phyloP scores from a whole-genome alignment of 2,888 invertebrate species.

The Aphelenchoides bicaudatus region DNA sequence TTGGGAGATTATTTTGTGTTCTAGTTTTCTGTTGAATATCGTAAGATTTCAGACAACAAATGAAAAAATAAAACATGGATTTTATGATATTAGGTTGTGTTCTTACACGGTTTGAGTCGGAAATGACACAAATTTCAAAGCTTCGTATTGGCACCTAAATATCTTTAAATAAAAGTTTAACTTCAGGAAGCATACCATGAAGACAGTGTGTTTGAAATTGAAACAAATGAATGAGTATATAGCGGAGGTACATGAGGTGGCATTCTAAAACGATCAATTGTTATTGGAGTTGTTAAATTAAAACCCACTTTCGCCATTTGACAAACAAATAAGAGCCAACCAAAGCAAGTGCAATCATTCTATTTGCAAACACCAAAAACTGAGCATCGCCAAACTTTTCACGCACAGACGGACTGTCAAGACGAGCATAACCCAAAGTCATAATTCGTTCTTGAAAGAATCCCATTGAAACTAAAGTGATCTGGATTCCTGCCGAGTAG shows the following conservation, averaged over 20 bases:
- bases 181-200: constrained; percentile 89
- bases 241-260: constrained; percentile 78
- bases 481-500: constrained; percentile 68
- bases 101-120: constrained; percentile 76
- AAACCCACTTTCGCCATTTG: constrained; percentile 40
- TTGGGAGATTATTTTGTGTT: no score
- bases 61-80: constrained; percentile 60
- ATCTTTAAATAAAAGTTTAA: constrained; percentile 89
- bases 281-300: not conserved
- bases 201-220: constrained; percentile 92
- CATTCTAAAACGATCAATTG: constrained; percentile 60
- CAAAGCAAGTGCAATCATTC: constrained; percentile 70
- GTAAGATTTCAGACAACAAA: no score
- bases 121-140: constrained; percentile 93
- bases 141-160: constrained; percentile 99
- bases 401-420: constrained; percentile 22
- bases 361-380: constrained; percentile 90
- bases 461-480: constrained; percentile 79
- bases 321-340: constrained; percentile 59
- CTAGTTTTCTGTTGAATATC: no score
- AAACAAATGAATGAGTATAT: constrained; percentile 90
- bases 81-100: not conserved
- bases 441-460: constrained; percentile 95
- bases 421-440: constrained; percentile 68
- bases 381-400: constrained; percentile 85